These are phyloP conservation scores for Pangasius sanitwongsei DNA, from an alignment of 2,797 vertebrate genomes.

Conservation along the genomic window DNA sequence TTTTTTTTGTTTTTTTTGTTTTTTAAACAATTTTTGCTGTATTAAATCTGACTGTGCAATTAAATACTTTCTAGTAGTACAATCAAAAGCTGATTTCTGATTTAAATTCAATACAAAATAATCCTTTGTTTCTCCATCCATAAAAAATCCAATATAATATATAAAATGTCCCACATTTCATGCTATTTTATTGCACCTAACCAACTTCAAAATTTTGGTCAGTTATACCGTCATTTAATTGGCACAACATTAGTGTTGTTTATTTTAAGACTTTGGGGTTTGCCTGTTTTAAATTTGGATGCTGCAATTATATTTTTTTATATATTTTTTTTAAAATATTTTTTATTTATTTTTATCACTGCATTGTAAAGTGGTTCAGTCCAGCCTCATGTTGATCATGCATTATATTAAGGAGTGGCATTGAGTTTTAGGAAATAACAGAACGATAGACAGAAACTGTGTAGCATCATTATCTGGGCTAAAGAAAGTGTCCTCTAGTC, in stretches of 20 bases:
- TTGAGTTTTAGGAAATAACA: not conserved
- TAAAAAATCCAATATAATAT: not conserved
- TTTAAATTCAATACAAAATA: not conserved
- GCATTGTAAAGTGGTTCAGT: not conserved
- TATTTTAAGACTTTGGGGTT: not conserved
- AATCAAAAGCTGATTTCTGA: not conserved
- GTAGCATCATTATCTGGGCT: not conserved
- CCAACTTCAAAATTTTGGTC: not conserved
- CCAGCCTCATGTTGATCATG: not conserved
- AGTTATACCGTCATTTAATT: not conserved
- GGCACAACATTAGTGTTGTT: not conserved
- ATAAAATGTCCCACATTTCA: not conserved
- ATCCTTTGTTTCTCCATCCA: not conserved
- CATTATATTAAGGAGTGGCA: not conserved
- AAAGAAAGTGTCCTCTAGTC: not conserved
- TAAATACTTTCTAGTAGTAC: not conserved
- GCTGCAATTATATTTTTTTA: not conserved
- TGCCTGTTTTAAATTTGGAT: not conserved
- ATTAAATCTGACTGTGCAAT: not conserved
- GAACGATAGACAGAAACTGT: not conserved
- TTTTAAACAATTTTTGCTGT: not conserved
- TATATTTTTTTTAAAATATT: no score
- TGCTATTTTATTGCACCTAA: no score
- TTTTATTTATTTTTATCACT: not conserved
- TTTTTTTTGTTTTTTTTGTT: no score